Base-by-base conservation (phyloP, 1,140 invertebrate species). In the Schlechtendalia chinensis region DNA sequence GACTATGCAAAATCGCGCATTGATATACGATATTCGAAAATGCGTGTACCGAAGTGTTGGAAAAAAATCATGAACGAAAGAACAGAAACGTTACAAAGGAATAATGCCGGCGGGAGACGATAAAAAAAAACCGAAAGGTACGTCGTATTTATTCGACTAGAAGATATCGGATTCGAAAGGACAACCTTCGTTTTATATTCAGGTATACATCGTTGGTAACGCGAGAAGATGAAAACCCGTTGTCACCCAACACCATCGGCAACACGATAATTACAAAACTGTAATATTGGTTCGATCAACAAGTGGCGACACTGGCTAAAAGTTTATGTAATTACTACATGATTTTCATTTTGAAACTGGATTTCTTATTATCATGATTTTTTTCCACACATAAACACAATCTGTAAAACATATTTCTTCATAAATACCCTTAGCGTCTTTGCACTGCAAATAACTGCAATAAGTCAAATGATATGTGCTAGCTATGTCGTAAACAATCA, bases 201-300 rank as follows among this genome's bases (percentile, higher is more conserved):
- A 59, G 32, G 65, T 50, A 79, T 50, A 47, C 32, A 6, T 58
- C 14, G 32, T 17, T 11, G 29, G 75, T 79, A 79, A 79, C 24
- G 39, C 32, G 75, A 79, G 75, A 79, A 79, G 32, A 79, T 14
- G 39, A 79, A 79, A 79, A 79, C 75, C 22, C 27, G 75, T 47
- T 79, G 58, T 61, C 58, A 79, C 75, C 75, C 17, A 79, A 79
- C 75, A 79, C 75, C 75, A 22, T 47, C 54, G 54, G 32, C 32
- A 19, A 79, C 27, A 72, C 58, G 39, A 79, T 63, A 61, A 79
- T 74, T 54, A 79, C 24, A 47, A 79, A 79, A 79, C 32, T 10
- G 24, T 77, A 45, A 61, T 79, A 79, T 61, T 61, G 39, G 39
- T 12, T 79, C 22, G 56, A 79, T 79, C 58, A 47, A 79, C 75